A percentile compares a stretch with the other conserved stretches of the same genome.
These are phyloP conservation scores for Dryococelus australis DNA, from an alignment of 2,888 invertebrate genomes.

Conservation along the genomic window DNA sequence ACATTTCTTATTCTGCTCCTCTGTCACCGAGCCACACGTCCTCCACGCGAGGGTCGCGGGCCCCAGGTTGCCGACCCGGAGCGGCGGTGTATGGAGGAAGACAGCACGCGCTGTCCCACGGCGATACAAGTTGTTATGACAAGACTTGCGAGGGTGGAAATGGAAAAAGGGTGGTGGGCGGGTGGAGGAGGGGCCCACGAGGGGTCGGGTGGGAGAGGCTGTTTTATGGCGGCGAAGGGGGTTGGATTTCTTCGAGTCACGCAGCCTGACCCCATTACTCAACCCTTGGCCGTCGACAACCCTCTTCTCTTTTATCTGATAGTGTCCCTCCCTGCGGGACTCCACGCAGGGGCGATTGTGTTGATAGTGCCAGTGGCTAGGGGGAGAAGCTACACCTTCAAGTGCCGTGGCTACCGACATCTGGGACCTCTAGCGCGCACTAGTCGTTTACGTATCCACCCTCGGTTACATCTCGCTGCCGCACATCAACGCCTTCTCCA, in stretches of 20 bases:
- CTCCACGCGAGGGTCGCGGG: background rate
- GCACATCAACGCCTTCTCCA: background rate
- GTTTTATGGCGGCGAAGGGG: constrained; percentile 6
- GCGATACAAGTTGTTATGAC: constrained; percentile 16
- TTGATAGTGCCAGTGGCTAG: constrained; percentile 4
- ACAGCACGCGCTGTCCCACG: constrained; percentile 16
- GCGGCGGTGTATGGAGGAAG: background rate
- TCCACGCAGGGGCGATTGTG: background rate
- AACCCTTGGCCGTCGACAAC: constrained; percentile 19
- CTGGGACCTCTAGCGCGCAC: background rate
- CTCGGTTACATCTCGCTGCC: background rate
- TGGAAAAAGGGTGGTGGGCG: background rate
- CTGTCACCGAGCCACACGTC: background rate
- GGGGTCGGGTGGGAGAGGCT: background rate
- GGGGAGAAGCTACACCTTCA: constrained; percentile 1
- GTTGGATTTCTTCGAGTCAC: constrained; percentile 22
- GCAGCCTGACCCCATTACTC: constrained; percentile 28
- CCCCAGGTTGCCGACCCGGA: background rate
- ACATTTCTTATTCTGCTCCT: too few species aligned
- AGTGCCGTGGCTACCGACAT: constrained; percentile 16
- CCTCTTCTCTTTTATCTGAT: constrained; percentile 9
- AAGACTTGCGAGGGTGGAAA: constrained; percentile 10
- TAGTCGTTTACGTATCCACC: background rate
- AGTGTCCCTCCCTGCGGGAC: constrained; percentile 16
- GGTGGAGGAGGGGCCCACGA: background rate